Evolutionary conservation across 2,113 vertebrate species (phyloP), one percentile per base, ranked within the genome.

Genomic region (Cisticola juncidis): DNA sequence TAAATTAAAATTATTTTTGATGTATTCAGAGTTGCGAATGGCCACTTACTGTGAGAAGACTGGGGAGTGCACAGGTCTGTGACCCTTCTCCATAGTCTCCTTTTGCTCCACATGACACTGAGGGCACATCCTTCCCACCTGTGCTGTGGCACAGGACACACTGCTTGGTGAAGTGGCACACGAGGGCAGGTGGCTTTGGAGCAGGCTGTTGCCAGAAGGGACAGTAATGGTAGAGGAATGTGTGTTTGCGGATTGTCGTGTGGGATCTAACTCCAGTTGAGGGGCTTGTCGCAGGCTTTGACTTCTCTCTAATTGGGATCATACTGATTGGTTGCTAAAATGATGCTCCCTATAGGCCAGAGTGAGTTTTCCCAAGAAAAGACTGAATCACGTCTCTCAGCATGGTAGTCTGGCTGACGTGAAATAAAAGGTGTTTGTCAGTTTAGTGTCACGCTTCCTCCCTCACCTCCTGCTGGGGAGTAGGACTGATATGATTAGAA

Each of bases 391-490:
- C 19, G 1, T 71, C 81, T 90, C 94, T 84, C 94, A 96, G 93
- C 92, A 61, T 92, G 85, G 88, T 56, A 88, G 81, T 80, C 74
- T 88, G 90, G 85, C 42, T 92, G 84, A 95, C 74, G 72, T 57
- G 61, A 94, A 95, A 96, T 93, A 83, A 88, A 96, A 95, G 86
- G 86, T 91, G 83, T 92, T 95, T 96, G 95, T 93, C 92, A 89
- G 80, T 94, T 94, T 72, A 87, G 83, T 90, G 94, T 95, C 95
- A 93, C 6, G 50, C 76, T 88, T 90, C n/a, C 65, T 84, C 60
- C 86, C 74, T 88, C 65, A 62, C 66, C 92, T 92, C 92, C 95
- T 94, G 86, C 90, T 94, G 92, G 42, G 94, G 35, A 94, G 58
- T 79, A 94, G 71, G 90, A 44, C 66, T 92, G 94, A 64, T 94